Evolutionary conservation across 2,113 vertebrate genomes (phyloP), one percentile per base, ranked within the genome.

Genomic region (Chinchilla lanigera): DNA sequence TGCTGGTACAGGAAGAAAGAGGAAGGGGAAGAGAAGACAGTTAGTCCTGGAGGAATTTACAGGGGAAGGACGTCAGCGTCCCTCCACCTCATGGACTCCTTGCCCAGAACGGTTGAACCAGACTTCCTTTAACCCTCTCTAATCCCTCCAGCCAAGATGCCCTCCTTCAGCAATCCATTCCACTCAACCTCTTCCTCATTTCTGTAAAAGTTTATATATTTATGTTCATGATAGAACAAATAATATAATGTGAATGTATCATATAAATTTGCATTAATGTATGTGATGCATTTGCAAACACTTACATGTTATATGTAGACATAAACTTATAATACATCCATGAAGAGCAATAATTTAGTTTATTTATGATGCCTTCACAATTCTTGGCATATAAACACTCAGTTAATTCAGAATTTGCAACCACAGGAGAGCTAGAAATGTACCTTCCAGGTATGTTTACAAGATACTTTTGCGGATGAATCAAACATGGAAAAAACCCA

Each of bases 341-440:
- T 7, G 9, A 65, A 11, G 7, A 8, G 8, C 30, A 92, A 38
- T 41, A 38, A 84, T 10, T n/a, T 58, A 58, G 24, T 63, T 78
- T 96, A 92, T 80, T 78, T 94, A 58, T 80, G 7, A 7, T 81
- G 65, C 33, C 2, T 9, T 92, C 50, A 19, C 22, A 77, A 65
- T 73, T 22, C 24, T 92, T 90, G 69, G n/a, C 67, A 20, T 61
- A 81, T 75, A 90, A 91, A 89, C 47, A 89, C 54, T 96, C 54
- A 80, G 56, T 95, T 95, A 90, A 93, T 86, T 97, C 92, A 96
- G 58, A 97, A 61, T 96, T 97, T 96, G 90, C 90, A 96, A 95
- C 94, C 94, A 96, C 90, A 86, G 13, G 26, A 71, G 24, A 94
- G 24, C 69, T 7, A 95, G 7, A 96, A 56, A 83, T 90, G 47